Evolutionary conservation across 2,113 vertebrate species (phyloP), one percentile per base, ranked within the genome.

Genomic region (Aphyosemion australe): DNA sequence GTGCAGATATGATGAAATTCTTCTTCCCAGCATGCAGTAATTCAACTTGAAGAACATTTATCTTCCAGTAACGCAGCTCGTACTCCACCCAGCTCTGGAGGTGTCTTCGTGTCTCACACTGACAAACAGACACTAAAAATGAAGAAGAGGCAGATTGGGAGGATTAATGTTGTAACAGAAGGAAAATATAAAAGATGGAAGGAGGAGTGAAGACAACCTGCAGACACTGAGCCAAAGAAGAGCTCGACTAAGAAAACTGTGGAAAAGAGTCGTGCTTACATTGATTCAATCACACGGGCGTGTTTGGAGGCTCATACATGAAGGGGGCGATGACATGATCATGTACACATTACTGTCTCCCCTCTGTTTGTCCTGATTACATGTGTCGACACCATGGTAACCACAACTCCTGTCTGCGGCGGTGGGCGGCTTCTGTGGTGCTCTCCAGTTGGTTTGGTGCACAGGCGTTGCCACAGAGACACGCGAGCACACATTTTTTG

Each of bases 351-450:
- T 46, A 32, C 19, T 6, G 6, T 46, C 48, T 65, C 41, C 43
- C 58, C 70, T 53, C 18, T 31, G 41, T 72, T 72, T 56, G 41
- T 58, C 65, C 42, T 58, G 52, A 79, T 76, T 72, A 68, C 46
- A 60, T 53, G 55, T 59, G 65, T 58, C 31, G 16, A 43, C 41
- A 43, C 68, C 69, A 79, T 77, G 64, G 70, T 41, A 84, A 88
- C 74, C 8, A 15, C 14, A 20, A 43, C 45, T 73, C 43, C 51
- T 71, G 70, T 61, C 78, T 59, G 61, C 39, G 2, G 42, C 41
- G 18, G 26, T 8, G 41, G 48, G 64, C 8, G 9, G 65, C 55
- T 61, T 52, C 62, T 73, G 32, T 80, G 72, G 59, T 57, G 10
- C 21, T 52, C 61, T 60, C 62, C 55, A 45, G 39, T 57, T 65